Evolutionary conservation across 1,140 invertebrate species (phyloP).

Genomic region (Macrobrachium nipponense): DNA sequence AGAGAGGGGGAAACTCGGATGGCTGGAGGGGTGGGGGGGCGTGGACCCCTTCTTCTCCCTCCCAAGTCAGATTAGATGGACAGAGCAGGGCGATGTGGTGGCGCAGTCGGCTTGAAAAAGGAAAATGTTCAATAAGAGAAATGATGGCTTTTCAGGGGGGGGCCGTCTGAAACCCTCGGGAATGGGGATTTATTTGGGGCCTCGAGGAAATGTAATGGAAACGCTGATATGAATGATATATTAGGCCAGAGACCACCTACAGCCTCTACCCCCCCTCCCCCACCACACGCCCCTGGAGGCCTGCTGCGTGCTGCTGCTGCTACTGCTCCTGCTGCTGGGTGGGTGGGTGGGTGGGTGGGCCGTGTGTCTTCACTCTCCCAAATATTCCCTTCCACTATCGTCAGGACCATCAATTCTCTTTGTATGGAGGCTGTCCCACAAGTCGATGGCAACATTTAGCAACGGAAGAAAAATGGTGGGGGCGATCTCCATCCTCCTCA

Average conservation of each 20-base stretch:
- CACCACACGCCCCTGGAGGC: too few relatives aligned
- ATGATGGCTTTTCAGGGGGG: slow-evolving; percentile 52
- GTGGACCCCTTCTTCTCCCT: slow-evolving; percentile 47
- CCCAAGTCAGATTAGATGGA: slow-evolving; percentile 63
- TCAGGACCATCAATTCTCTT: slow-evolving; percentile 53
- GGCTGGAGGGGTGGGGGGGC: slow-evolving; percentile 11
- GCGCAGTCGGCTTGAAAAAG: slow-evolving; percentile 61
- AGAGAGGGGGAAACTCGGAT: slow-evolving; percentile 60
- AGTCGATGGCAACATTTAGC: slow-evolving; percentile 47
- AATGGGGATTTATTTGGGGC: slow-evolving; percentile 59
- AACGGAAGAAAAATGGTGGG: slow-evolving; percentile 24
- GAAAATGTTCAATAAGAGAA: slow-evolving; percentile 62
- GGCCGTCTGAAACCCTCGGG: slow-evolving; percentile 35
- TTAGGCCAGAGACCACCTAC: slow-evolving; percentile 51
- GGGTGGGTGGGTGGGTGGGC: too few relatives aligned
- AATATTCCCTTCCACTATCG: slow-evolving; percentile 56
- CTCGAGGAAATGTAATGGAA: slow-evolving; percentile 62
- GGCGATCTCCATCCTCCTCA: slow-evolving; percentile 1
- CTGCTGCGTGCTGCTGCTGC: too few relatives aligned
- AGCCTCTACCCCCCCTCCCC: not conserved
- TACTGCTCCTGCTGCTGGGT: too few relatives aligned
- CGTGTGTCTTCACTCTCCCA: slow-evolving; percentile 46
- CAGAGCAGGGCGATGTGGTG: slow-evolving; percentile 61
- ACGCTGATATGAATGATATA: slow-evolving; percentile 61
- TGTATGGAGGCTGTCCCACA: slow-evolving; percentile 56